Conservation (phyloP, 2,797 vertebrate species). For the Phataginus tetradactyla region DNA sequence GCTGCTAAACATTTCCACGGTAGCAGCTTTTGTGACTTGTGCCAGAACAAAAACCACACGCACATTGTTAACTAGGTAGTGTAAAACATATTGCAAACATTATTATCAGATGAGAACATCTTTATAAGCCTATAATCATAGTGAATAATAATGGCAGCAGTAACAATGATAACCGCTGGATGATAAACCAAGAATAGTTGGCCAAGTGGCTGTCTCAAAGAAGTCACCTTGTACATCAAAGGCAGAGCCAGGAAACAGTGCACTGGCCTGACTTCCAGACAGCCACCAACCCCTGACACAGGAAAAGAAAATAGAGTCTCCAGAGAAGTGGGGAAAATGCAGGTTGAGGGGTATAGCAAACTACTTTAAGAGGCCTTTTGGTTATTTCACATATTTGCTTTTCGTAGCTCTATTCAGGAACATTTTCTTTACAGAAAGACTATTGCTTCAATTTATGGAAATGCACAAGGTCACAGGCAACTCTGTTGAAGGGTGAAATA, state of each 20-base stretch:
- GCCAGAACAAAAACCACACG: not conserved
- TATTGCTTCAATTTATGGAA: not conserved
- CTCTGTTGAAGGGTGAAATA: not conserved
- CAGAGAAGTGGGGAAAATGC: not conserved
- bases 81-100: constrained; percentile 45
- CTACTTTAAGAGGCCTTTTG: not conserved
- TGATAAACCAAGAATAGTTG: constrained; percentile 40
- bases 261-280: not conserved
- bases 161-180: constrained; percentile 20
- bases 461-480: not conserved
- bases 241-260: not conserved
- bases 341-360: not conserved
- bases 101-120: constrained; percentile 40
- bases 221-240: constrained; percentile 48
- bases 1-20: not conserved
- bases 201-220: not conserved
- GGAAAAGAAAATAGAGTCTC: not conserved
- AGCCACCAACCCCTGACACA: not conserved
- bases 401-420: not conserved
- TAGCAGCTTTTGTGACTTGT: not conserved
- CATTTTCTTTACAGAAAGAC: not conserved
- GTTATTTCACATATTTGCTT: not conserved
- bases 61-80: not conserved
- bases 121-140: constrained; percentile 56
- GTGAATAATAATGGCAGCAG: constrained; percentile 18